Base-by-base conservation (phyloP, 2,113 vertebrate genomes). In the Eonycteris spelaea region DNA sequence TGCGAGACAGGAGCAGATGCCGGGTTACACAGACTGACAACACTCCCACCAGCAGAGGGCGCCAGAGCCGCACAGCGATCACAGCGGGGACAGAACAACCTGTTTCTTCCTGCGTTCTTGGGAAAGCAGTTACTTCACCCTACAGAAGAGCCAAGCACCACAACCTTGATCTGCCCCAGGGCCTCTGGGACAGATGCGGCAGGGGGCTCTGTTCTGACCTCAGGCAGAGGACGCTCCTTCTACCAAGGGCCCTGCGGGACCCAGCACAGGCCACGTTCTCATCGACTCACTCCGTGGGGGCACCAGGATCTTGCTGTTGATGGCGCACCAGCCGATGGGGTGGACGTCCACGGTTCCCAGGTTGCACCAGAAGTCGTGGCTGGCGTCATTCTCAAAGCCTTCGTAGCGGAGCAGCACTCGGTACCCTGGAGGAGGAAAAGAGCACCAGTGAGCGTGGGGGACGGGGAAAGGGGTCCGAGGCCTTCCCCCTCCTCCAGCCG, bases 271-370 rank as follows among this genome's bases (percentile, higher is more conserved):
- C 0, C 1, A 5, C 4, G 51, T 30, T 55, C 85, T 74, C 28
- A 3, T 48, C 51, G 28, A 97, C 99, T 99, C 97, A 99, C 99
- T 99, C 97, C 99, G 99, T 0, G 99, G 99, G 0, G 99, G 99
- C 77, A 99, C 99, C 78, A 99, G 98, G 95, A 99, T 99, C 97
- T 99, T 99, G 98, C 99, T 99, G 24, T 99, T 99, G 97, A 99
- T 98, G 77, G 99, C 99, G 87, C 99, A 99, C 99, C 99, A 99
- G 59, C 99, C 99, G 0, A 99, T 99, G 10, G 99, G 99, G 97
- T 99, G 99, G 97, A 99, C 98, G 38, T 99, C 99, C 96, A 99
- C 99, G 0, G 98, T 99, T 21, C 99, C 99, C 79, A 99, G 97
- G 98, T 99, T 99, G 97, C 99, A 99, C 99, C 99, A 99, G 98